Evolutionary conservation across 2,113 vertebrate species (phyloP).

Genomic region (Thunnus thynnus): DNA sequence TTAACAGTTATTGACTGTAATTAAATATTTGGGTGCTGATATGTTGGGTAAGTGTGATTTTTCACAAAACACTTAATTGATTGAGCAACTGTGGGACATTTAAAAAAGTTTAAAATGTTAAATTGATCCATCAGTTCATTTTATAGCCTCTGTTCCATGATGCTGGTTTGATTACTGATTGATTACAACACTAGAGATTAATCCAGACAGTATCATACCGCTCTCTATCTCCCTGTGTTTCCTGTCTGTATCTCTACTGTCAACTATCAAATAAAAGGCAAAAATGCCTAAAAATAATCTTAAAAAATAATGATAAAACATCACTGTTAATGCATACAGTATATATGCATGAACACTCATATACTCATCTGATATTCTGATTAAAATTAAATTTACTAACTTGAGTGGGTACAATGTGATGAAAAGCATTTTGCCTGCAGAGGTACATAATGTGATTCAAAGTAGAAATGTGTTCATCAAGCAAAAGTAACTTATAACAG

Average conservation of each 20-base stretch:
- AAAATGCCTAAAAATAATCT: too few species aligned
- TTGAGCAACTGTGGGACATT: too few species aligned
- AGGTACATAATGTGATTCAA: not conserved
- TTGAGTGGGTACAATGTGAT: not conserved
- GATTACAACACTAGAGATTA: conserved; percentile 9
- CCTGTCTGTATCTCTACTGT: too few species aligned
- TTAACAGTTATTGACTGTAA: conserved; percentile 33
- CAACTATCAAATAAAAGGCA: too few species aligned
- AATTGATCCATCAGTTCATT: not conserved
- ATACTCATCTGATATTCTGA: not conserved
- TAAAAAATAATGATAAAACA: too few species aligned
- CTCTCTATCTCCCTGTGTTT: too few species aligned
- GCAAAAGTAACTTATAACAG: too few species aligned
- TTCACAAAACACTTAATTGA: not conserved
- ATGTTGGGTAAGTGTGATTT: not conserved
- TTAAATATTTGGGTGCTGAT: conserved; percentile 39
- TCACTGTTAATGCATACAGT: not conserved
- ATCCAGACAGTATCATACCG: conserved; percentile 2
- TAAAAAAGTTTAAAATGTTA: too few species aligned
- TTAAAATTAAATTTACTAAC: not conserved
- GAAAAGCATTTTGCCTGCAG: not conserved
- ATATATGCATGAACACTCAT: not conserved
- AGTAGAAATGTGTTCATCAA: too few species aligned
- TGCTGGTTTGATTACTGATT: too few species aligned
- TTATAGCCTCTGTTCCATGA: too few species aligned